phyloP scores from a whole-genome alignment of 2,797 vertebrate genomes.

The Tapirus indicus region DNA sequence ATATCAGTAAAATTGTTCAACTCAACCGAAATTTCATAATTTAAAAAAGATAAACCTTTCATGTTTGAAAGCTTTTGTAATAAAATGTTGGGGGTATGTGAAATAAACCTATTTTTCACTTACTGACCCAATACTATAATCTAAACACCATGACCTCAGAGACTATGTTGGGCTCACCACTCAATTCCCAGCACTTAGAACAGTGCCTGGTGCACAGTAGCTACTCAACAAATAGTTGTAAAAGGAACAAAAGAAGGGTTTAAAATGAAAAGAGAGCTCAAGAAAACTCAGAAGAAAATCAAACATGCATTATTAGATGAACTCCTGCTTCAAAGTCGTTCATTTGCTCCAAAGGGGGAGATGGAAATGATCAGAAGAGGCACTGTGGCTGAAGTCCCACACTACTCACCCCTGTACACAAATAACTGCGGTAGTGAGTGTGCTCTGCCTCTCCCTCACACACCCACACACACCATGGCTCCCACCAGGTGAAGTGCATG shows the following conservation, averaged over 20 bases:
- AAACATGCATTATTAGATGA: background rate
- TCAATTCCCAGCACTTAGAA: background rate
- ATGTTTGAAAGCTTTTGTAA: slow-evolving; percentile 5
- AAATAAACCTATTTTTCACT: background rate
- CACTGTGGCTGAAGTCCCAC: accelerated
- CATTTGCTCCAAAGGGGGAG: background rate
- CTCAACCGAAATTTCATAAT: background rate
- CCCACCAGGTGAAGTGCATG: background rate
- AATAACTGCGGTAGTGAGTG: accelerated
- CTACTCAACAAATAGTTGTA: background rate
- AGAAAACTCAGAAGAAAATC: slow-evolving; percentile 12
- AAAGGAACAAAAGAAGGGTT: background rate
- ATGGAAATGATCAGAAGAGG: background rate
- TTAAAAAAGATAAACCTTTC: background rate
- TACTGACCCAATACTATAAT: background rate
- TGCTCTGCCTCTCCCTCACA: background rate
- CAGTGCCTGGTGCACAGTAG: accelerated
- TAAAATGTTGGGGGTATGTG: background rate
- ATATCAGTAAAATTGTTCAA: background rate
- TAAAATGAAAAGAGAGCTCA: background rate
- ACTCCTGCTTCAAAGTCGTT: background rate
- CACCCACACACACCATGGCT: accelerated
- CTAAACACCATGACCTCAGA: background rate
- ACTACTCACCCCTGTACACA: accelerated
- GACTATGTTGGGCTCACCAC: accelerated